A percentile compares a stretch with the other conserved stretches of the same genome.
Conservation (phyloP, 2,888 invertebrate genomes). For the Pachydiplax longipennis region DNA sequence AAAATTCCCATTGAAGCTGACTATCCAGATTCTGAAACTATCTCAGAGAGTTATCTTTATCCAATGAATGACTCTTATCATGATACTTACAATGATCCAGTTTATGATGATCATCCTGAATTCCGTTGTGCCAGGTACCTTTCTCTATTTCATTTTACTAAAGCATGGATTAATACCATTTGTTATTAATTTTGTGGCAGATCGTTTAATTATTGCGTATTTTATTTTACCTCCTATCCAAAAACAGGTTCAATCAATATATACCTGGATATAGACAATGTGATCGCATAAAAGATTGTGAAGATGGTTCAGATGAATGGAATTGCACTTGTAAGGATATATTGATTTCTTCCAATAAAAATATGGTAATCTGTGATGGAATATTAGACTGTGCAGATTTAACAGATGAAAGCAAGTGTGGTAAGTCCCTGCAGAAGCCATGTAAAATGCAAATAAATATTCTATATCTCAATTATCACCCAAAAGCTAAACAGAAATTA, state of each 20-base stretch:
- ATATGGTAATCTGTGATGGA: constrained; percentile 76
- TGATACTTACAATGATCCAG: too few relatives aligned
- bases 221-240: not conserved
- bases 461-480: too few relatives aligned
- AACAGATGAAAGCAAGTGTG: constrained; percentile 78
- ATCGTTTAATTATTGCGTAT: not conserved
- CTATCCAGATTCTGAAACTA: too few relatives aligned
- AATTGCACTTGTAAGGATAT: constrained; percentile 77
- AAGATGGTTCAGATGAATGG: constrained; percentile 82
- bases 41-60: not conserved
- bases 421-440: too few relatives aligned
- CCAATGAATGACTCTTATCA: not conserved
- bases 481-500: too few relatives aligned
- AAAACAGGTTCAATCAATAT: constrained; percentile 70
- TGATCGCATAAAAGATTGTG: constrained; percentile 75
- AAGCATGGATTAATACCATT: not conserved
- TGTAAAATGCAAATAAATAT: too few relatives aligned
- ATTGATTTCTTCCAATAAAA: constrained; percentile 61
- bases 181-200: not conserved
- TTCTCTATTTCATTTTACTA: not conserved
- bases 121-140: not conserved
- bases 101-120: not conserved
- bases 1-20: too few relatives aligned
- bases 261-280: constrained; percentile 70
- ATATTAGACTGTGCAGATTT: constrained; percentile 75